Base-by-base conservation (phyloP, 2,888 invertebrate genomes). In the Eupithecia abbreviata region DNA sequence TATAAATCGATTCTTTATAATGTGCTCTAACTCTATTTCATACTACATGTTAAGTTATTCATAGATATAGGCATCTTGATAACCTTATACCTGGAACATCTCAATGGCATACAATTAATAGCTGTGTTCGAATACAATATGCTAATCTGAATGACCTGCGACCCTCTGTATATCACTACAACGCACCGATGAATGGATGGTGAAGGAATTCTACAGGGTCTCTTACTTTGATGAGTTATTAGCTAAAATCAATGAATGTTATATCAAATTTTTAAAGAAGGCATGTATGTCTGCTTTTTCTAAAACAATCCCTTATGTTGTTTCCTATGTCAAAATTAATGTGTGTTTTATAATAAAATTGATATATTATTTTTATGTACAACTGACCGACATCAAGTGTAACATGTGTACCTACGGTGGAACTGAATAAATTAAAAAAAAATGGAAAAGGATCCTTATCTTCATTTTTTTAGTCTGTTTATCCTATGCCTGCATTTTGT, bases 91-190 rank as follows among this genome's bases (percentile, higher is more conserved):
- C 55, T 18, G 65, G 12, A 30, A 65, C 65, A 65, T 65, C 65
- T 65, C 65, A 65, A 65, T 65, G 65, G 41, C 65, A 65, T 41
- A 15, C 41, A 65, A 66, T 42, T 66, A 66, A 42, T 66, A 66
- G n/a, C 55, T 58, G 55, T 42, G 9, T 66, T 10, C 66, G 41
- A 10, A 6, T 13, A 65, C 65, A 65, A 65, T 65, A 65, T 65
- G 65, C 65, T 41, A 65, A 65, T 65, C n/a, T 13, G 13, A 13
- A 65, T 13, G 65, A 65, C 65, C 65, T 4, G 15, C 41, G 65
- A 41, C 41, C 65, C 41, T 30, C 15, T 41, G 3, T 58, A 58
- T 9, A 65, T 65, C 41, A 65, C 65, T 41, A 41, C 65, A 65
- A 41, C 65, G 65, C 41, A 65, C 55, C 18, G 18, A 41, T 41